Conservation (phyloP, 2,797 vertebrate genomes). For the Coreius guichenoti region DNA sequence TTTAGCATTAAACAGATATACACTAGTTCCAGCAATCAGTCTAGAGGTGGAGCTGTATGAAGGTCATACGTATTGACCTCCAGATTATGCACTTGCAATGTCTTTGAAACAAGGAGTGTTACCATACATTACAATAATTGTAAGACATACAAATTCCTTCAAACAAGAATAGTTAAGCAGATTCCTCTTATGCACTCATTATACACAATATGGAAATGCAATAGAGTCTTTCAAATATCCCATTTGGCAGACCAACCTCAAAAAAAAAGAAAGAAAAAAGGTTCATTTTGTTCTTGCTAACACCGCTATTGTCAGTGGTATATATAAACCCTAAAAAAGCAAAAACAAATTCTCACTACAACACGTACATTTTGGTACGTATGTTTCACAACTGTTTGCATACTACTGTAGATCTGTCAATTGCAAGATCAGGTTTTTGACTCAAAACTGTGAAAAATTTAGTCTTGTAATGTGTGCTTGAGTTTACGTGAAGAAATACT, state of each 20-base stretch:
- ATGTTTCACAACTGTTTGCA: background rate
- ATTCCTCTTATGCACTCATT: constrained; percentile 61
- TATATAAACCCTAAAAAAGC: background rate
- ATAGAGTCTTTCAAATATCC: constrained; percentile 39
- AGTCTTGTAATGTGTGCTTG: background rate
- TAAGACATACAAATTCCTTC: constrained; percentile 65
- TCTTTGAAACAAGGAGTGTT: constrained; percentile 61
- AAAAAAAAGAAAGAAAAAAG: constrained; percentile 4
- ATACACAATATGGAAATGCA: constrained; percentile 50
- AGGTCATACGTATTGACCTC: constrained; percentile 70
- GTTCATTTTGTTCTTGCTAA: constrained; percentile 18
- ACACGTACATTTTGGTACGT: background rate
- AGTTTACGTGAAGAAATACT: background rate
- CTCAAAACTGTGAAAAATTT: background rate
- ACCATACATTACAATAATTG: constrained; percentile 73
- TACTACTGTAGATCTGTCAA: background rate
- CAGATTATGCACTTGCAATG: constrained; percentile 70
- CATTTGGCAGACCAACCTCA: constrained; percentile 47
- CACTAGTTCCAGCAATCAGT: constrained; percentile 71
- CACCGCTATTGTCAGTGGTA: background rate
- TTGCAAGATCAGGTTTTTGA: background rate
- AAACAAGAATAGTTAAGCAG: constrained; percentile 66
- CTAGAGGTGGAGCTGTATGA: constrained; percentile 70
- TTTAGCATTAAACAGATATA: constrained; percentile 77
- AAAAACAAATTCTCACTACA: background rate